Conservation (phyloP, 2,797 vertebrate species). For the Gymnothorax javanicus region DNA sequence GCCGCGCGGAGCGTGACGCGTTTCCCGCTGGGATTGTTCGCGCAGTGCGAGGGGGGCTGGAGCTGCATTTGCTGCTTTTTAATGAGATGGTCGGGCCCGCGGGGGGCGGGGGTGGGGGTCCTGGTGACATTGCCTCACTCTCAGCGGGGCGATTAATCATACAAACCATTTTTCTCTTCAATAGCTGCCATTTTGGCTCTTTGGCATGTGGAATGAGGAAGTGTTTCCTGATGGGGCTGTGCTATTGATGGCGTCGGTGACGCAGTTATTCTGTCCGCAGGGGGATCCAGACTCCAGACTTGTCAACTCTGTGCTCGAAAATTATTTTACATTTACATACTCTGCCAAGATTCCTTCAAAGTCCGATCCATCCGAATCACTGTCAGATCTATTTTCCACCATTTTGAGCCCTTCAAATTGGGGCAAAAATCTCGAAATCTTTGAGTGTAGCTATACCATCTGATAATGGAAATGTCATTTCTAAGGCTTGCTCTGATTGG, state of each 20-base stretch:
- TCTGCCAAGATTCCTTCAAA: no score
- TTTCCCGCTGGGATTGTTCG: neutral
- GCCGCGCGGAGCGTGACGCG: neutral
- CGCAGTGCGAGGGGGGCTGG: no score
- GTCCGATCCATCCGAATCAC: no score
- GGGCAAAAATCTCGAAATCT: no score
- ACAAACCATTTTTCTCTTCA: neutral
- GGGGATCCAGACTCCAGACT: neutral
- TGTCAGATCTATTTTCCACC: no score
- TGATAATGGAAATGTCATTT: no score
- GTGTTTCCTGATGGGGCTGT: neutral
- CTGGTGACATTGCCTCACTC: neutral
- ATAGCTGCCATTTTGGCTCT: neutral
- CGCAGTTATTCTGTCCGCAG: neutral
- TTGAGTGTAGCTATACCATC: no score
- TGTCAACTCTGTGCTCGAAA: no score
- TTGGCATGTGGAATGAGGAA: neutral
- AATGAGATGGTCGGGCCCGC: neutral
- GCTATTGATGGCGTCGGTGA: neutral
- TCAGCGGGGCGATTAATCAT: conserved; percentile 11
- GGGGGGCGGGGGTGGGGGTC: neutral
- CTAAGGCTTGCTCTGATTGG: no score
- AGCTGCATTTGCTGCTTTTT: conserved; percentile 12
- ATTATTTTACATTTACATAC: no score
- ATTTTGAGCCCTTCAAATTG: no score